These are phyloP conservation scores for Phenganax marumi DNA, from an alignment of 92 coral and sea anemone species.

Conservation along the genomic window DNA sequence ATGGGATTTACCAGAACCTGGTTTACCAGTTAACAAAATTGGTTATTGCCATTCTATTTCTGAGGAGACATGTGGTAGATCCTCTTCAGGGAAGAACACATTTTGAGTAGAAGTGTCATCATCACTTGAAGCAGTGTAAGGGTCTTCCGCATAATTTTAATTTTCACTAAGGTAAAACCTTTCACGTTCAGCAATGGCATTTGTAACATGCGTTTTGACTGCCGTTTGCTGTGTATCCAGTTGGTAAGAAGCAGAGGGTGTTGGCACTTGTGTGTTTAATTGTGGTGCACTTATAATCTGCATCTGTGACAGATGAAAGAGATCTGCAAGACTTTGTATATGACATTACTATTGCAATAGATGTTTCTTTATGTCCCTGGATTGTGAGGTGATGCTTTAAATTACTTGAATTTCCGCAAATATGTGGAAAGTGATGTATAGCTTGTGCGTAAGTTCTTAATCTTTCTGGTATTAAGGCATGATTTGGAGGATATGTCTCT, in stretches of 20 bases:
- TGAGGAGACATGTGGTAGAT: too few species aligned
- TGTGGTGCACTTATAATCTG: background rate
- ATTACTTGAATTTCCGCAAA: background rate
- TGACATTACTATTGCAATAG: background rate
- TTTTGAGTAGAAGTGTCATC: background rate
- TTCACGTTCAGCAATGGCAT: background rate
- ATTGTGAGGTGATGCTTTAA: background rate
- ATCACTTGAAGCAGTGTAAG: background rate
- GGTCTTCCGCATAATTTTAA: background rate
- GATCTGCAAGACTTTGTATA: background rate
- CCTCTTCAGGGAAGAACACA: background rate
- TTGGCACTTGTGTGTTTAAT: background rate
- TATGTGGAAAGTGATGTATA: background rate
- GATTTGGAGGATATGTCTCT: background rate
- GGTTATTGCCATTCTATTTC: too few species aligned
- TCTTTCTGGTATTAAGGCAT: background rate
- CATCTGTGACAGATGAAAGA: conserved; percentile 21
- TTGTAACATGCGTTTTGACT: background rate
- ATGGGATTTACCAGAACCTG: too few species aligned
- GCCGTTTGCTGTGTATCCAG: background rate
- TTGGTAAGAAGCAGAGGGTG: background rate
- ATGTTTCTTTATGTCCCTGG: background rate
- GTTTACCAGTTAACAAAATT: too few species aligned
- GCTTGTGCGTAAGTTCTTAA: background rate
- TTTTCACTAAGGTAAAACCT: background rate